A percentile compares a stretch with the other conserved stretches of the same genome.
Conservation (phyloP, 2,888 invertebrate species). For the Lepeophtheirus nordmannii region DNA sequence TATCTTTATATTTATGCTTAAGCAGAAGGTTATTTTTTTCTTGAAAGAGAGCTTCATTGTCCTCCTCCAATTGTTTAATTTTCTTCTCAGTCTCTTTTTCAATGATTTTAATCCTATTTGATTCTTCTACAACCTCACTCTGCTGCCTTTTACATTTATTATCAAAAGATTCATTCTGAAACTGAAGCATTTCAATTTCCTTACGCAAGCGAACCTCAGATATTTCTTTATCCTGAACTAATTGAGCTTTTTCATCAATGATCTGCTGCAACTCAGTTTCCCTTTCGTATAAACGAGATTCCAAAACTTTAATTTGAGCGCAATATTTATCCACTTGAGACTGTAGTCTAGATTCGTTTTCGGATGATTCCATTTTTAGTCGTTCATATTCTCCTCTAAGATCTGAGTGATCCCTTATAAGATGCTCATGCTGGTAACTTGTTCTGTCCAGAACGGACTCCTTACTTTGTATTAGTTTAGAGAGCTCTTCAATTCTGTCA, state of each 20-base stretch:
- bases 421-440: neutral
- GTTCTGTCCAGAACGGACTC: neutral
- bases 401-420: neutral
- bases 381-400: neutral
- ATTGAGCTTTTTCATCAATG: neutral
- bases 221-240: neutral
- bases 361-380: neutral
- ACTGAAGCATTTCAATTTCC: conserved; percentile 2
- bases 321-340: neutral
- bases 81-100: neutral
- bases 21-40: neutral
- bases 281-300: neutral
- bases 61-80: neutral
- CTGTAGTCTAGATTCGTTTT: neutral
- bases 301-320: neutral
- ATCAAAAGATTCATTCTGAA: conserved; percentile 2
- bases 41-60: neutral
- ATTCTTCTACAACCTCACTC: neutral
- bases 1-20: neutral
- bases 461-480: neutral
- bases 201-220: neutral
- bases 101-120: neutral
- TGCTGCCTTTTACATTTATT: neutral
- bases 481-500: neutral
- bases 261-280: neutral